A percentile compares a stretch with the other conserved stretches of the same genome.
Evolutionary conservation across 1,140 invertebrate genomes (phyloP).

Genomic region (Drosophila lacteicornis): DNA sequence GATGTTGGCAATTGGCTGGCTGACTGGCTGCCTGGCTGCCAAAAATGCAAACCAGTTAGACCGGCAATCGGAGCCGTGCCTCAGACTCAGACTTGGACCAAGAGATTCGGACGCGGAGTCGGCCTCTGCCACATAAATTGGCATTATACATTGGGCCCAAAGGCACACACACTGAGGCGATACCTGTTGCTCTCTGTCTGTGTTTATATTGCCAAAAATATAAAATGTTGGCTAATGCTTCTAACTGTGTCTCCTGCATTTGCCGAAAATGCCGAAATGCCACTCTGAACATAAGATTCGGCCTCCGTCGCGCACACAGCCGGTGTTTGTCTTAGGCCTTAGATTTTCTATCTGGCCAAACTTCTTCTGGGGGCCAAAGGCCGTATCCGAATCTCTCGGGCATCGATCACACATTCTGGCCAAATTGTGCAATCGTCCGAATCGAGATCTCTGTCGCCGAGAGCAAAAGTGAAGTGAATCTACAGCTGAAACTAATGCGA

Average conservation of each 20-base stretch:
- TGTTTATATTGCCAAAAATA: constrained; percentile 40
- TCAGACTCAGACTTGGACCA: constrained; percentile 2
- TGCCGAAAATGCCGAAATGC: constrained; percentile 60
- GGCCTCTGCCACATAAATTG: constrained; percentile 66
- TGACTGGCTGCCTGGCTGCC: constrained; percentile 15
- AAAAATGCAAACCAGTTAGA: constrained; percentile 75
- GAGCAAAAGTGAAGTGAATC: constrained; percentile 20
- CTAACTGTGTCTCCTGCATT: constrained; percentile 75
- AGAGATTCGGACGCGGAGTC: constrained; percentile 17
- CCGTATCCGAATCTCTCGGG: constrained; percentile 39
- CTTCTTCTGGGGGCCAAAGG: constrained; percentile 45
- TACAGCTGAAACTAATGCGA: not conserved
- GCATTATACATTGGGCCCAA: constrained; percentile 58
- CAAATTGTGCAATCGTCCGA: constrained; percentile 13
- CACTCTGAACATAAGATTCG: constrained; percentile 42
- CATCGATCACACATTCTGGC: constrained; percentile 37
- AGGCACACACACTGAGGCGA: constrained; percentile 52
- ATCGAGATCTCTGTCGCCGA: constrained; percentile 14
- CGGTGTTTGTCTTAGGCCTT: constrained; percentile 34
- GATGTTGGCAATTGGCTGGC: constrained; percentile 33
- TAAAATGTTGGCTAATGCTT: constrained; percentile 69
- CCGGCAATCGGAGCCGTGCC: constrained; percentile 55
- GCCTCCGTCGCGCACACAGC: constrained; percentile 25
- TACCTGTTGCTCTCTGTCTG: constrained; percentile 33
- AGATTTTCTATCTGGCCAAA: constrained; percentile 21